Base-by-base conservation (phyloP, 2,797 vertebrate species). In the Peromyscus attwateri region DNA sequence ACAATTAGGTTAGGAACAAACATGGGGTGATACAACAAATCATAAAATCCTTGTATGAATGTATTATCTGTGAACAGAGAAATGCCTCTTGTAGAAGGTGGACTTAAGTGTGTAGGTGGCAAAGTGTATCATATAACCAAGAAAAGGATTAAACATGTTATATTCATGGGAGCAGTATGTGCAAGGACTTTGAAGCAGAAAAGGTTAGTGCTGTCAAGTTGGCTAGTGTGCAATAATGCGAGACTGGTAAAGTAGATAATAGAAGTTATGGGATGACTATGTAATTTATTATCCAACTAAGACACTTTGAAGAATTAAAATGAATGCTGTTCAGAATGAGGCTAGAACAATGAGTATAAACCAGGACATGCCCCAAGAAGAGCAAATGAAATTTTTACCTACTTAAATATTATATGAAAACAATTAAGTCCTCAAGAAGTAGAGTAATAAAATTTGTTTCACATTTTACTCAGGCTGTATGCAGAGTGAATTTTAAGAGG, bases 351-450 rank as follows among this genome's bases (percentile, higher is more conserved):
- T 19, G 88, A 25, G 13, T 55, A 17, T 68, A 83, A 91, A 91
- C 17, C 13, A 92, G 34, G 46, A 71, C 17, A 29, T 70, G 31
- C 55, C 21, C 43, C 76, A n/a, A 92, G 27, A 83, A 95, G 85
- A 95, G 4, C 3, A 27, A 19, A 13, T 46, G 21, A 92, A 77
- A 89, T 75, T 87, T 12, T 80, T 92, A 79, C 60, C 14, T 85
- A 60, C 57, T 75, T 91, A 70, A 87, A 89, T 29, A 31, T 70
- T 95, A 85, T 80, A 85, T 64, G 49, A 94, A 91, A 55, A 75
- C 55, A 77, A 77, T 93, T 66, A 92, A 77, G 55, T 57, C 25
- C 10, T 93, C 21, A 68, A 27, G 3, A 11, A 19, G 21, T 71
- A 85, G 31, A 89, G 3, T 70, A 82, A 70, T 49, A 87, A 62